Percentiles rank a stretch among this genome's conserved stretches.
phyloP scores from a whole-genome alignment of 2,888 invertebrate genomes.

The Corythucha ciliata region DNA sequence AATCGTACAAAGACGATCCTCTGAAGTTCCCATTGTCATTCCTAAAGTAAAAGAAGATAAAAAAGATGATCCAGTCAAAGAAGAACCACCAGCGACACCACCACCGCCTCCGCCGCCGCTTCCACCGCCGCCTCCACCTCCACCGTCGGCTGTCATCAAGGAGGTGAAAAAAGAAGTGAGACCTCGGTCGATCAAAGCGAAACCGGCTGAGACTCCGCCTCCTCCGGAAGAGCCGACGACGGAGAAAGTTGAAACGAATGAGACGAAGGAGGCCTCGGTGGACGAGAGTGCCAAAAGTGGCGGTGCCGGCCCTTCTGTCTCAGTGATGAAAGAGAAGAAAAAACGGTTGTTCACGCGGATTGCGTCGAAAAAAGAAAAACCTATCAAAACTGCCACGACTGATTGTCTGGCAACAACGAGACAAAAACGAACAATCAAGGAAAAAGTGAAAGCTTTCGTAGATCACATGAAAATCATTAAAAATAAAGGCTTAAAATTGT shows the following conservation, averaged over 20 bases:
- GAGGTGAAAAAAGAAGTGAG: constrained; percentile 37
- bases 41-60: too few relatives aligned
- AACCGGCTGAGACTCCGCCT: background rate
- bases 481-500: too few relatives aligned
- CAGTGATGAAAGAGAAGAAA: constrained; percentile 33
- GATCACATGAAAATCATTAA: constrained; percentile 34
- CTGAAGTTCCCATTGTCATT: too few relatives aligned
- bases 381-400: constrained; percentile 38
- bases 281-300: too few relatives aligned
- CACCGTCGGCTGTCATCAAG: constrained; percentile 25
- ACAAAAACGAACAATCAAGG: constrained; percentile 34
- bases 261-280: constrained; percentile 36
- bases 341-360: constrained; percentile 18
- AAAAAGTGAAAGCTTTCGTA: constrained; percentile 33
- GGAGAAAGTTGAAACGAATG: constrained; percentile 39
- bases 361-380: constrained; percentile 38
- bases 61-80: constrained; percentile 21
- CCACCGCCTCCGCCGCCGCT: constrained; percentile 2
- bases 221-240: constrained; percentile 34
- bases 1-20: too few relatives aligned
- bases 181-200: background rate
- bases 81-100: background rate
- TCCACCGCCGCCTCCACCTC: background rate
- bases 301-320: too few relatives aligned
- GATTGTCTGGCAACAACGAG: constrained; percentile 24